Percentiles rank a stretch among this genome's conserved stretches.
These are phyloP conservation scores for Sesamia nonagrioides DNA, from an alignment of 1,140 invertebrate genomes.

Conservation along the genomic window DNA sequence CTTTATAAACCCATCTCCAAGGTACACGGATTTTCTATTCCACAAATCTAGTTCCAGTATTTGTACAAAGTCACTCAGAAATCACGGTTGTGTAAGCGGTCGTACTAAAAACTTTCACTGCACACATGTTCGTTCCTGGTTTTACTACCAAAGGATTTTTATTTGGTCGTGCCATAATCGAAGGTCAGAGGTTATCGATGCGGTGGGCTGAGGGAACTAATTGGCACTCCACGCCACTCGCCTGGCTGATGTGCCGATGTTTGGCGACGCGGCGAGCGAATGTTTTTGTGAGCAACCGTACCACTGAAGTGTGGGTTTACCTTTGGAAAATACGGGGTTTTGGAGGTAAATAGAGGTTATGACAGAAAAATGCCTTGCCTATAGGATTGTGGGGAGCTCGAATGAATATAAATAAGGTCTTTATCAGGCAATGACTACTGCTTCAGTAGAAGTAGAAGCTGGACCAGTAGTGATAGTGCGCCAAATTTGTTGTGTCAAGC, in stretches of 20 bases:
- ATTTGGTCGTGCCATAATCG: constrained; percentile 24
- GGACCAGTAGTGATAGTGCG: too few relatives aligned
- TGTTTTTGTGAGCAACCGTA: constrained; percentile 29
- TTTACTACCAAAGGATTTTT: constrained; percentile 37
- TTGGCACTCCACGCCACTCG: constrained; percentile 38
- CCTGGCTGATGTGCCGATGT: not conserved
- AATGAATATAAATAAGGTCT: too few relatives aligned
- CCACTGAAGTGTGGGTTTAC: constrained; percentile 13
- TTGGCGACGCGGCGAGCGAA: not conserved
- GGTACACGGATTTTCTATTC: not conserved
- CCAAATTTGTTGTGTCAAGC: too few relatives aligned
- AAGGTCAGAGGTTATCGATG: constrained; percentile 40
- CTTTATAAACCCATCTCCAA: not conserved
- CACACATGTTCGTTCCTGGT: not conserved
- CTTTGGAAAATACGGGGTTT: not conserved
- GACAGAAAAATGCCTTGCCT: not conserved
- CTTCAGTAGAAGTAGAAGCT: too few relatives aligned
- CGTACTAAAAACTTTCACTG: constrained; percentile 4
- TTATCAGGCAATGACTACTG: too few relatives aligned
- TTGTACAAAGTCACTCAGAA: not conserved
- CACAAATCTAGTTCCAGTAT: constrained; percentile 4
- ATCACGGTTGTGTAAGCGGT: not conserved
- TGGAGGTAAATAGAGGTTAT: constrained; percentile 2
- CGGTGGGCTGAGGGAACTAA: constrained; percentile 11
- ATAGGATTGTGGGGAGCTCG: not conserved